Percentiles rank a stretch among this genome's conserved stretches.
Conservation (phyloP, 2,888 invertebrate species). For the Leptinotarsa juncta region DNA sequence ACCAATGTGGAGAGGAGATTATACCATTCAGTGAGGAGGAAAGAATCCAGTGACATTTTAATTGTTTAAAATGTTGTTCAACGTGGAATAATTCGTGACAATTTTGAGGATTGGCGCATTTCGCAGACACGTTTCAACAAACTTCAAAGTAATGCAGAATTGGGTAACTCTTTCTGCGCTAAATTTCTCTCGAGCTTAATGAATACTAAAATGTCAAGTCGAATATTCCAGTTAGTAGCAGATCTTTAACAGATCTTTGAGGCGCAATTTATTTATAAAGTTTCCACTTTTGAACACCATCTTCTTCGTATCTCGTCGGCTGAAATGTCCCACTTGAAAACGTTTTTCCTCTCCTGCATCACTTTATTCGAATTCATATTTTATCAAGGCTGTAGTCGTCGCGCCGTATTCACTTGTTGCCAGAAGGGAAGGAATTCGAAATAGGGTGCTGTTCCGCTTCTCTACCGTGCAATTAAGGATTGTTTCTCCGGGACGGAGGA, state of each 20-base stretch:
- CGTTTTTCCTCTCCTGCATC: constrained; percentile 8
- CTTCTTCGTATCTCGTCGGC: constrained; percentile 14
- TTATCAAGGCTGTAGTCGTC: constrained; percentile 2
- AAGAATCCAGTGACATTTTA: no score
- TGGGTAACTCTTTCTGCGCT: neutral
- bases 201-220: constrained; percentile 20
- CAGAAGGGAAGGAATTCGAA: neutral
- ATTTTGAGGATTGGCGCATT: neutral
- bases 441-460: neutral
- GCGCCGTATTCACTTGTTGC: constrained; percentile 18
- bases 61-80: no score
- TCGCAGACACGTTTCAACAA: neutral
- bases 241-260: constrained; percentile 26
- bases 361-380: constrained; percentile 21
- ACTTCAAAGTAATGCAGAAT: neutral
- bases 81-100: neutral
- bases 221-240: constrained; percentile 18
- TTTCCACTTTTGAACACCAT: constrained; percentile 15
- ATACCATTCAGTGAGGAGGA: no score
- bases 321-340: constrained; percentile 22
- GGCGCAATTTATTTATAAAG: constrained; percentile 24
- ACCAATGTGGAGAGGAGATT: no score
- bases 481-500: neutral
- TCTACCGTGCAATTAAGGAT: neutral
- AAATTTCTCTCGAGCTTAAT: constrained; percentile 1